Evolutionary conservation across 2,888 invertebrate genomes (phyloP), one percentile per base, ranked within the genome.

Genomic region (Lamproptera curius): DNA sequence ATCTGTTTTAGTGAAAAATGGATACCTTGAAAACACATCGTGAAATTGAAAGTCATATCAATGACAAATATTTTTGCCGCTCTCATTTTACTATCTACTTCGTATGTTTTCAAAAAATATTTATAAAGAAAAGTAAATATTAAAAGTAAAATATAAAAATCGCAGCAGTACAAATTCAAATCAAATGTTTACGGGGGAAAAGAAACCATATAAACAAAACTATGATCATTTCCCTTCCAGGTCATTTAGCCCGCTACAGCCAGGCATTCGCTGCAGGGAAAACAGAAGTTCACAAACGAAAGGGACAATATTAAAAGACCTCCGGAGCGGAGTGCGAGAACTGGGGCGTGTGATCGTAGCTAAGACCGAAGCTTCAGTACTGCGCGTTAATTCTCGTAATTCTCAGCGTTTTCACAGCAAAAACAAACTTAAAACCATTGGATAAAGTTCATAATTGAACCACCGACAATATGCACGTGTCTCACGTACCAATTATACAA

Each of bases 251-350:
- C 16, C 28, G 16, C 20, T n/a, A n/a, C n/a, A n/a, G n/a, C n/a
- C n/a, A 23, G 16, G 28, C 16, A 26, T 37, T 43, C 13, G 37
- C 43, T 13, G 43, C 11, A 16, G 3, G 20, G 42, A 35, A 47
- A 48, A 48, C 26, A 39, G 39, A 42, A 39, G 39, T 42, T 17
- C 23, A 9, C 28, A 28, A 26, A 16, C 34, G 23, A 1, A 33
- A 42, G 39, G 39, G 38, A 33, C 8, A 26, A 43, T 48, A 47
- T 43, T 38, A 48, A 38, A 43, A 14, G 28, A 28, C 37, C n/a
- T 14, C 13, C 23, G 20, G 38, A 15, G 23, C 31, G 14, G 4
- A 16, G 38, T 39, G 43, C 14, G 14, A 14, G 39, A 49, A 43
- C 20, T 39, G 15, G 48, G 20, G 35, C 26, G 35, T 35, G 20